phyloP scores from a whole-genome alignment of 2,888 invertebrate genomes.

The Amphimallon solstitiale region DNA sequence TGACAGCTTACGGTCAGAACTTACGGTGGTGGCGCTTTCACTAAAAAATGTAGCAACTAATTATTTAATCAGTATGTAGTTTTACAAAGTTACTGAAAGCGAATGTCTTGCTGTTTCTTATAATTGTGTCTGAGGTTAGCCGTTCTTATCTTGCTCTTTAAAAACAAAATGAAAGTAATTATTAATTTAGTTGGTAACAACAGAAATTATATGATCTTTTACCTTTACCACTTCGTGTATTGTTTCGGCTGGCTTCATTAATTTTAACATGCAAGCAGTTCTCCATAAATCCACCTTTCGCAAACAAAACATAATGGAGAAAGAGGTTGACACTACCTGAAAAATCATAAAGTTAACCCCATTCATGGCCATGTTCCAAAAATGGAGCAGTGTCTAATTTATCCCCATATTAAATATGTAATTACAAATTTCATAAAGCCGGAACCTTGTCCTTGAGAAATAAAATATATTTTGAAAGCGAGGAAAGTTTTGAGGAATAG shows the following conservation, averaged over 20 bases:
- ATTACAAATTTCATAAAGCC: no score
- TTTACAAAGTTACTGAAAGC: conserved; percentile 13
- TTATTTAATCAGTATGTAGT: no score
- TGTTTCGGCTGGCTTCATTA: conserved; percentile 33
- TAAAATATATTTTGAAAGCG: no score
- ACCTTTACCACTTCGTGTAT: conserved; percentile 40
- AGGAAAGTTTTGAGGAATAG: no score
- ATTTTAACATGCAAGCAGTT: conserved; percentile 32
- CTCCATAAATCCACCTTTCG: conserved; percentile 44
- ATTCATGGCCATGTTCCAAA: no score
- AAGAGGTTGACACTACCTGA: conserved; percentile 47
- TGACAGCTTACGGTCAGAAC: neutral
- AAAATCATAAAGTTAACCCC: no score
- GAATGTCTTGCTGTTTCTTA: conserved; percentile 13
- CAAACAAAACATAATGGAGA: conserved; percentile 45
- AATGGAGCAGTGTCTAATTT: no score
- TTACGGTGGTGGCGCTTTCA: neutral
- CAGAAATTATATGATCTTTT: conserved; percentile 17
- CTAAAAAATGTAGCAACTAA: no score
- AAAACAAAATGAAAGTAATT: neutral
- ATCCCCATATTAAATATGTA: no score
- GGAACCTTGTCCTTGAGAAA: no score
- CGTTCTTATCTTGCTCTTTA: conserved; percentile 31
- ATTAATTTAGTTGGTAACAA: neutral
- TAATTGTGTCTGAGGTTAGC: conserved; percentile 31